Evolutionary conservation across 2,888 invertebrate genomes (phyloP).

Genomic region (Amblyteles armatorius): DNA sequence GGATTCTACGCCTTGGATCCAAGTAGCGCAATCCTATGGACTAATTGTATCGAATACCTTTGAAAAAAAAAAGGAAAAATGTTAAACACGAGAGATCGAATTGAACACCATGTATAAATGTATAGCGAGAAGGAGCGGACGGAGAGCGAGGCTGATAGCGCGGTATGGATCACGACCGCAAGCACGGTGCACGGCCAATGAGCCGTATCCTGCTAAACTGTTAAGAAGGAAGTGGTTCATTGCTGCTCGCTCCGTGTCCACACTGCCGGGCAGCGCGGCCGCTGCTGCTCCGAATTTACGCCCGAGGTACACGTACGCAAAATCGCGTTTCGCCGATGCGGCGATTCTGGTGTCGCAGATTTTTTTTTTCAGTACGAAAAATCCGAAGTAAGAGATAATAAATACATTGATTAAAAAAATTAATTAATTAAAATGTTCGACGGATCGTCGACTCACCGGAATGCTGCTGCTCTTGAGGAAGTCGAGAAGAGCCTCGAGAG

Average conservation of each 20-base stretch:
- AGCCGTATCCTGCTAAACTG: slow-evolving; percentile 85
- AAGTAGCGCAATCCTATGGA: too few relatives aligned
- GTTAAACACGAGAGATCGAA: slow-evolving; percentile 29
- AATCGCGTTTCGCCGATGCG: slow-evolving; percentile 6
- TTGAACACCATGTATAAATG: slow-evolving; percentile 60
- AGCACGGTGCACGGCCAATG: slow-evolving; percentile 83
- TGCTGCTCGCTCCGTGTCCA: slow-evolving; percentile 79
- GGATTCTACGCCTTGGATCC: too few relatives aligned
- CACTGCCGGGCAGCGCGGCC: slow-evolving; percentile 42
- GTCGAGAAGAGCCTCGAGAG: slow-evolving; percentile 97
- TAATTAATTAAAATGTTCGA: slow-evolving; percentile 20
- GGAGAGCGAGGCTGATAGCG: slow-evolving; percentile 77
- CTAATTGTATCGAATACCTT: not conserved
- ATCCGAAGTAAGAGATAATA: not conserved
- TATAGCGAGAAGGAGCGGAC: slow-evolving; percentile 66
- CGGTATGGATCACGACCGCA: slow-evolving; percentile 80
- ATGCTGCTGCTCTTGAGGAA: slow-evolving; percentile 96
- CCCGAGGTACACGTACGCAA: slow-evolving; percentile 50
- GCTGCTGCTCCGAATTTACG: slow-evolving; percentile 38
- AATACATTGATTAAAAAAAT: not conserved
- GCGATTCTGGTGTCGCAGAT: not conserved
- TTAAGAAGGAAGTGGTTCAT: slow-evolving; percentile 85
- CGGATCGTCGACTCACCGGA: slow-evolving; percentile 89
- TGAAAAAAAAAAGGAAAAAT: not conserved
- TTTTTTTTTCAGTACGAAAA: not conserved